Base-by-base conservation (phyloP, 2,797 vertebrate genomes). In the Bucorvus abyssinicus region DNA sequence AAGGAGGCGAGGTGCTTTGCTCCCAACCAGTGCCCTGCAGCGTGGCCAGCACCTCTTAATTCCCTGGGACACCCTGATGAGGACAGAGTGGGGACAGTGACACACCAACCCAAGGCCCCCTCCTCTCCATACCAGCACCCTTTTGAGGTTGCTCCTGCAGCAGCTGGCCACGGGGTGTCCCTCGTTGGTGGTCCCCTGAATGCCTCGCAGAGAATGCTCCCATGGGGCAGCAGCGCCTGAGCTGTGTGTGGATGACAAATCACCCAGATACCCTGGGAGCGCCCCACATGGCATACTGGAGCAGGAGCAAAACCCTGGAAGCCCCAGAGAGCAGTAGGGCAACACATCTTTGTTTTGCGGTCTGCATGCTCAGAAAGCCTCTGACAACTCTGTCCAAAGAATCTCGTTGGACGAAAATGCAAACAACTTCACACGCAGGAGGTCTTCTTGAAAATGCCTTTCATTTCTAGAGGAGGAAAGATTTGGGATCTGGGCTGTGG, bases 371-470 rank as follows among this genome's bases (percentile, higher is more conserved):
- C 44, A 52, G 84, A 93, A 86, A 87, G 63, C 17, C 34, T 91
- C 77, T 89, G 95, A 88, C 83, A 94, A 7, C 32, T 42, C 90
- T 67, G 42, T 91, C 92, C 73, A 92, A 94, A 96, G 93, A 94
- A 81, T 20, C 69, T 32, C 3, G 12, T 22, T 69, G 61, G 64
- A 95, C 71, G 96, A 96, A 95, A 93, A 92, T 82, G 90, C 94
- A 84, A 96, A 95, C 93, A 95, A 84, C 71, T 85, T 92, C 84
- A 95, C 6, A 9, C 63, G 79, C 76, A 92, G 83, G 68, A 93
- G 87, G 92, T 92, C 74, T 92, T 94, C 89, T 94, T 87, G 79
- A 94, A 96, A 95, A 90, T 93, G 91, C 88, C 91, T 94, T 89
- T 78, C 73, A 89, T 93, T 95, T 95, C 73, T 60, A 19, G 89